A percentile compares a stretch with the other conserved stretches of the same genome.
Conservation (phyloP, 2,113 vertebrate genomes). For the Erinaceus europaeus region DNA sequence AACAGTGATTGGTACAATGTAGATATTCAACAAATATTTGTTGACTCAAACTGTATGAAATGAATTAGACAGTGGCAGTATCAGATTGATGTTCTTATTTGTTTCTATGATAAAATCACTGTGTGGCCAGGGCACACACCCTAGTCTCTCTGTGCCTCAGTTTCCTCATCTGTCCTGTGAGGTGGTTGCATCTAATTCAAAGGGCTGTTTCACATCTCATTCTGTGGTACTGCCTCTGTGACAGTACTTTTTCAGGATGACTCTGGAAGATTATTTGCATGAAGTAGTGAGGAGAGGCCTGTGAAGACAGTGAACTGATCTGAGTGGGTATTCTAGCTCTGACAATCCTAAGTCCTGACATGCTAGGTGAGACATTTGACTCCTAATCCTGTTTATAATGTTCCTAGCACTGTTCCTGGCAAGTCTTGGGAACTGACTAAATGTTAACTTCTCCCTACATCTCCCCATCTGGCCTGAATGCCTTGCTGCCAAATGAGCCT, state of each 20-base stretch:
- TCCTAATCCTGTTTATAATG: not conserved
- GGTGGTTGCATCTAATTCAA: not conserved
- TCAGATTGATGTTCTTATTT: not conserved
- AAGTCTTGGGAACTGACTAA: conserved; percentile 6
- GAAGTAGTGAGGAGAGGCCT: not conserved
- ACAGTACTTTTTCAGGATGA: not conserved
- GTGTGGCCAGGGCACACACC: fast-evolving
- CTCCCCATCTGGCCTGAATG: conserved; percentile 29
- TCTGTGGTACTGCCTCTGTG: not conserved
- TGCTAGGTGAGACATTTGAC: conserved; percentile 18
- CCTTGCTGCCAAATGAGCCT: conserved; percentile 40
- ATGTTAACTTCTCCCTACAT: not conserved
- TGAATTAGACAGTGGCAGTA: not conserved
- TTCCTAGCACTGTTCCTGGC: conserved; percentile 22
- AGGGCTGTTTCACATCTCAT: not conserved
- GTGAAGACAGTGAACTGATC: not conserved
- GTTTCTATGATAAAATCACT: not conserved
- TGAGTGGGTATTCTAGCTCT: not conserved
- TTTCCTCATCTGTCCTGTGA: not conserved
- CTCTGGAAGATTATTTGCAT: not conserved
- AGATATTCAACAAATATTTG: not conserved
- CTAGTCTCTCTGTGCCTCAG: not conserved
- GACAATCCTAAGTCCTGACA: not conserved
- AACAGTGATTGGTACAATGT: not conserved
- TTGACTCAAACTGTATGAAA: not conserved